Percentiles rank a stretch among this genome's conserved stretches.
phyloP scores from a whole-genome alignment of 2,888 invertebrate genomes.

The Oscheius sp. region DNA sequence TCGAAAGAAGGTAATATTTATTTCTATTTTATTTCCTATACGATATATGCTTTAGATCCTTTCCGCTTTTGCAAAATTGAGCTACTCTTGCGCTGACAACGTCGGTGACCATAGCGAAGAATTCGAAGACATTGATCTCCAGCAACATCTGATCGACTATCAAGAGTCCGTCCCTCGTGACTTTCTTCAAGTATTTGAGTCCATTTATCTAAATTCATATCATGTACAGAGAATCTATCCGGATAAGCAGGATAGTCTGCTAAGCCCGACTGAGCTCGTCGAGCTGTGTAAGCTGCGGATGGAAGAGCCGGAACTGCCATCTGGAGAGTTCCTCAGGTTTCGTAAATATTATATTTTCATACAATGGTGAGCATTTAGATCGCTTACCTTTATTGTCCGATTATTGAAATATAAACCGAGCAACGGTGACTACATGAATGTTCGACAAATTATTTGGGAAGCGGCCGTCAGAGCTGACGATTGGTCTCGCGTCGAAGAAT shows the following conservation, averaged over 20 bases:
- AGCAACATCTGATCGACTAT: conserved; percentile 9
- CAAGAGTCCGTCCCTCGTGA: conserved; percentile 13
- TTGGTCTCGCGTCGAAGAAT: conserved; percentile 13
- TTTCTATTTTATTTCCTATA: not conserved
- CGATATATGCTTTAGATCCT: conserved; percentile 1
- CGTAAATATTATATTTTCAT: not conserved
- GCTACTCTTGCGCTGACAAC: conserved; percentile 15
- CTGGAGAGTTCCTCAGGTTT: not conserved
- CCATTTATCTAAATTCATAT: not conserved
- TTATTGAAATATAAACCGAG: not conserved
- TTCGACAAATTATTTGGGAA: conserved; percentile 11
- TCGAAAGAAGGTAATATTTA: conserved; percentile 1
- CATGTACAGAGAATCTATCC: conserved; percentile 10
- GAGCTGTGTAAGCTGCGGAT: conserved; percentile 18
- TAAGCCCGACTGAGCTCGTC: not conserved
- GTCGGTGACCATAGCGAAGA: not conserved
- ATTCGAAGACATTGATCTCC: conserved; percentile 1
- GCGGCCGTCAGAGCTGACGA: not conserved
- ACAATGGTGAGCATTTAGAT: conserved; percentile 7
- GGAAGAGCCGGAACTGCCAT: not conserved
- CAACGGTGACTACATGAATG: not conserved
- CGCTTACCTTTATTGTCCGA: conserved; percentile 2
- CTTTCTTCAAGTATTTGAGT: not conserved
- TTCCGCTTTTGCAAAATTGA: conserved; percentile 19
- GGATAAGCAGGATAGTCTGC: conserved; percentile 13